These are phyloP conservation scores for Yponomeuta malinellus DNA, from an alignment of 2,888 invertebrate species.

Conservation along the genomic window DNA sequence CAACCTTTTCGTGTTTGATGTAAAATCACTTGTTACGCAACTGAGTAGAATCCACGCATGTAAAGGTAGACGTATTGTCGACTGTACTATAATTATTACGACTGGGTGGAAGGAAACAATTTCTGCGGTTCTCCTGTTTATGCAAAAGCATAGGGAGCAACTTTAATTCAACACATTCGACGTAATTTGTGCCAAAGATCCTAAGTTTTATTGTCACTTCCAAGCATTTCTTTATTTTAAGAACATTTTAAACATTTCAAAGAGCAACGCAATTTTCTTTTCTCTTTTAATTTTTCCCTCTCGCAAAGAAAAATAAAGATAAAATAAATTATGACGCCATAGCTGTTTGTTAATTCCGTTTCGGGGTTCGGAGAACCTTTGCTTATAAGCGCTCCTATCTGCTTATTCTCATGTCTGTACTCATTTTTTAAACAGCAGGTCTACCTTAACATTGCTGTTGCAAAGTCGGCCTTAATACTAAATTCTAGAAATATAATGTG, in stretches of 20 bases:
- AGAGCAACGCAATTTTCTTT: not conserved
- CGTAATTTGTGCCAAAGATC: slow-evolving; percentile 2
- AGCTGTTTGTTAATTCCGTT: not conserved
- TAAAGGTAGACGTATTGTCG: not conserved
- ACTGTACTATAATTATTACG: not conserved
- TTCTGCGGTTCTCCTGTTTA: not conserved
- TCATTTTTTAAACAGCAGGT: too few species aligned
- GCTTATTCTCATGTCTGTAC: too few species aligned
- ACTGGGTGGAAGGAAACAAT: not conserved
- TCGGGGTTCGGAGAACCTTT: not conserved
- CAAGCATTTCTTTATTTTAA: not conserved
- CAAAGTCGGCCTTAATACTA: too few species aligned
- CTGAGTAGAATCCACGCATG: too few species aligned
- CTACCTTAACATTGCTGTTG: too few species aligned
- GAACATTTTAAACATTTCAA: not conserved
- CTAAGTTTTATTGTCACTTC: not conserved
- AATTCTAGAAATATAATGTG: too few species aligned
- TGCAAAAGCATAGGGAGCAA: not conserved
- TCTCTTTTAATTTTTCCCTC: slow-evolving; percentile 4
- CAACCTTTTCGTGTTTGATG: too few species aligned
- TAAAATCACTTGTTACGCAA: too few species aligned
- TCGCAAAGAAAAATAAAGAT: slow-evolving; percentile 1
- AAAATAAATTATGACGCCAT: slow-evolving; percentile 6
- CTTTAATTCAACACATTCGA: not conserved
- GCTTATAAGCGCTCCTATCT: too few species aligned